Evolutionary conservation across 2,797 vertebrate genomes (phyloP).

Genomic region (Sebastes variabilis): DNA sequence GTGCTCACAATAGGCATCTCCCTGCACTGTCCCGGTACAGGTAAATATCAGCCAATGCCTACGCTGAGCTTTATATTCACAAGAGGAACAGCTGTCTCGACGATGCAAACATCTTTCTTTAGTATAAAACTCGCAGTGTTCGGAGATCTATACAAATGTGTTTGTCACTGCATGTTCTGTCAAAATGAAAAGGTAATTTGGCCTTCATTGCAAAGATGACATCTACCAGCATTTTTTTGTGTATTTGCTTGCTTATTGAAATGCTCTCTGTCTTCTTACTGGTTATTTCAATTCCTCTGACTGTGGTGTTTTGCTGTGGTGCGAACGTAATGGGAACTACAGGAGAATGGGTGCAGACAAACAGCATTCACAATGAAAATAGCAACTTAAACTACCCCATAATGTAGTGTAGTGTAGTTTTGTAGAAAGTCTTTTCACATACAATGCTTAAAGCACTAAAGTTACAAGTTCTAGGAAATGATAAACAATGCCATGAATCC

Average conservation of each 20-base stretch:
- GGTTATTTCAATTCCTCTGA: not conserved
- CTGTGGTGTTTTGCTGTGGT: not conserved
- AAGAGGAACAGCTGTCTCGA: constrained; percentile 1
- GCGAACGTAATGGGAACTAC: not conserved
- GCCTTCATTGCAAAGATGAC: not conserved
- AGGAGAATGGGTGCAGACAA: not conserved
- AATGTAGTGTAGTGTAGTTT: not conserved
- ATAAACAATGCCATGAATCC: not conserved
- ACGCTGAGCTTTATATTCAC: not conserved
- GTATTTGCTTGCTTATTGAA: not conserved
- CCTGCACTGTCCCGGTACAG: constrained; percentile 6
- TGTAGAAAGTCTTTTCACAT: not conserved
- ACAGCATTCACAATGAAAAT: not conserved
- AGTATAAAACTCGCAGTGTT: no score
- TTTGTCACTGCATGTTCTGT: not conserved
- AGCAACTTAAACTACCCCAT: not conserved
- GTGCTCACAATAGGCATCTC: not conserved
- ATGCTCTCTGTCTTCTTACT: not conserved
- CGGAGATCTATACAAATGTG: not conserved
- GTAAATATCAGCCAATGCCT: constrained; percentile 20
- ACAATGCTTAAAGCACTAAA: not conserved
- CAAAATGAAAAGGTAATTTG: not conserved
- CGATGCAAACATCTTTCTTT: not conserved
- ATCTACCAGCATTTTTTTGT: not conserved
- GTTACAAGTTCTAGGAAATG: not conserved